phyloP scores from a whole-genome alignment of 1,140 invertebrate genomes.

The Octopus bimaculoides region DNA sequence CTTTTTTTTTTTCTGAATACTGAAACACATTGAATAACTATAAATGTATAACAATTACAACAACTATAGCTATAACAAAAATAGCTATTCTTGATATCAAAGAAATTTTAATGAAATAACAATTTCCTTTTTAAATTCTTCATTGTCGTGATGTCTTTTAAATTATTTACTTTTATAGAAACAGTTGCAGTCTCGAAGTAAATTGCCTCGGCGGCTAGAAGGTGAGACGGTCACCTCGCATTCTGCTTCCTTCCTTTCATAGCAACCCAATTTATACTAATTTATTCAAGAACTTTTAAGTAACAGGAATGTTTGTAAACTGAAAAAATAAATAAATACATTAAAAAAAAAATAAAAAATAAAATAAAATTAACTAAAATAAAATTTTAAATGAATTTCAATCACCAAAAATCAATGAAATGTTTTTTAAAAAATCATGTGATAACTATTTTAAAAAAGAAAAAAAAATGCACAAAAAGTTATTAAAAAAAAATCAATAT shows the following conservation, averaged over 20 bases:
- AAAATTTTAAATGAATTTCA: too few species aligned
- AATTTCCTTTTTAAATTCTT: background rate
- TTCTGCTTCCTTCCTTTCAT: background rate
- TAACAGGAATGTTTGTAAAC: too few species aligned
- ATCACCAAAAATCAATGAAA: too few species aligned
- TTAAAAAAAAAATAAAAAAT: too few species aligned
- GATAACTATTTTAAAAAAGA: too few species aligned
- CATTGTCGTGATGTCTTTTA: background rate
- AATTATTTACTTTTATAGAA: constrained; percentile 7
- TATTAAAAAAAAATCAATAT: too few species aligned
- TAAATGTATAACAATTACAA: background rate
- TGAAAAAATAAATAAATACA: too few species aligned
- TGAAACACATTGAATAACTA: background rate
- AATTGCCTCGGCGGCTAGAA: constrained; percentile 8
- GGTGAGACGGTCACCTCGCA: constrained; percentile 1
- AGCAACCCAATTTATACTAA: too few species aligned
- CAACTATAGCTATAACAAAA: background rate
- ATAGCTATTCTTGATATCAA: background rate
- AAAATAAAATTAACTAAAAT: too few species aligned
- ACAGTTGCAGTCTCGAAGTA: background rate
- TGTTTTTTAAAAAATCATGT: too few species aligned
- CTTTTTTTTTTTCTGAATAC: background rate
- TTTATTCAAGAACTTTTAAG: too few species aligned
- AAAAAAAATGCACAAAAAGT: too few species aligned
- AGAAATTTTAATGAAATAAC: background rate